Conservation (phyloP, 2,113 vertebrate genomes). For the Sus scrofa region DNA sequence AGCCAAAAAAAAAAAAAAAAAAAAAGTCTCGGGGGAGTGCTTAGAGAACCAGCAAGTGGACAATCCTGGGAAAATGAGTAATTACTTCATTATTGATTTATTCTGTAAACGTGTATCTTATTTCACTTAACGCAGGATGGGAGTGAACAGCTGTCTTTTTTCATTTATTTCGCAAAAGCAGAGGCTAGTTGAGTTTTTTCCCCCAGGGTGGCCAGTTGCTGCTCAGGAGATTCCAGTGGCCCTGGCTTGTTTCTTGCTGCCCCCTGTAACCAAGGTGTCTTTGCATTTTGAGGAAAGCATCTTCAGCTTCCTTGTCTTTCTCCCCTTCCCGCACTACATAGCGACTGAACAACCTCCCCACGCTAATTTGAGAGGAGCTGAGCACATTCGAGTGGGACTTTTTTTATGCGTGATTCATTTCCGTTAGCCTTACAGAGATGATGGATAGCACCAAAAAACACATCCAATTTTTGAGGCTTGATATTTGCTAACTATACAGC, state of each 20-base stretch:
- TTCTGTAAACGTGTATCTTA: background rate
- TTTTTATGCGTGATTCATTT: constrained; percentile 65
- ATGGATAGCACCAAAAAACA: constrained; percentile 13
- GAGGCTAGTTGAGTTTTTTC: background rate
- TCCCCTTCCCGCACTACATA: background rate
- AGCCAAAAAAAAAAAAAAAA: no score
- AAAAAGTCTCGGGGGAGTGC: background rate
- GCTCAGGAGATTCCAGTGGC: background rate
- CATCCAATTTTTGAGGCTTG: constrained; percentile 57
- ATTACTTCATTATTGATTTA: constrained; percentile 41
- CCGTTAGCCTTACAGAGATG: constrained; percentile 16
- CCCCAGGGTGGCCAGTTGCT: background rate
- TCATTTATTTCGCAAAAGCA: constrained; percentile 31
- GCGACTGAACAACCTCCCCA: background rate
- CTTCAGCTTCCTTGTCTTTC: background rate
- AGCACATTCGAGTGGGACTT: background rate
- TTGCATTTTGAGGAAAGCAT: background rate
- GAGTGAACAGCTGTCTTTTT: background rate
- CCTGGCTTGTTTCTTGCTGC: background rate
- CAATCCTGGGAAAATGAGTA: constrained; percentile 30
- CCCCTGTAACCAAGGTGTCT: background rate
- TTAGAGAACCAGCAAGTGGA: constrained; percentile 1
- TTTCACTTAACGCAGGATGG: background rate
- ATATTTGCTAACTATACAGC: constrained; percentile 53
- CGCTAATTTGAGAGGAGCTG: background rate